Conservation (phyloP, 2,797 vertebrate species). For the Enteromius fasciolatus region DNA sequence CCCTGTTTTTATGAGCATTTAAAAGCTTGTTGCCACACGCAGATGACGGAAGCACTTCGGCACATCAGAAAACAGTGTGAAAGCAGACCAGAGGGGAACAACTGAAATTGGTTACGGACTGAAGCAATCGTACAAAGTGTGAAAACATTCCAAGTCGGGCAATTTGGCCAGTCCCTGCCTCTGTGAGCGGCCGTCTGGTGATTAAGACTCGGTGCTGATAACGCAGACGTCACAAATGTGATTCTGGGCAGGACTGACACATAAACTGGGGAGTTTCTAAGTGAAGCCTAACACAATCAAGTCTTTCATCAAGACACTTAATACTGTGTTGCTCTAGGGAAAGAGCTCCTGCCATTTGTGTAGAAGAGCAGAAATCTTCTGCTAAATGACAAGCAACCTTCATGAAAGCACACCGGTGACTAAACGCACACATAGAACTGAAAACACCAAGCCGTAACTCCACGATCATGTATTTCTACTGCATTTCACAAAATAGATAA, state of each 20-base stretch:
- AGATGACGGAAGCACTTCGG: background rate
- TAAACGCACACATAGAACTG: background rate
- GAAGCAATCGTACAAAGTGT: conserved; percentile 36
- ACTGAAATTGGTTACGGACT: conserved; percentile 24
- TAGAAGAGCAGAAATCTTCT: conserved; percentile 7
- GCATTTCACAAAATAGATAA: background rate
- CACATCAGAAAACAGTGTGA: conserved; percentile 14
- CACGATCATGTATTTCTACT: background rate
- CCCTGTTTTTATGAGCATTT: conserved; percentile 3
- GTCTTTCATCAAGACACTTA: conserved; percentile 42
- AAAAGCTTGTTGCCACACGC: conserved; percentile 30
- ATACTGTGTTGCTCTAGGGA: conserved; percentile 33
- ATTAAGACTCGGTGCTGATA: conserved; percentile 37
- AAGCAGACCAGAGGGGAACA: conserved; percentile 29
- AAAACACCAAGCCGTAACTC: background rate
- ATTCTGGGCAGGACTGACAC: conserved; percentile 32
- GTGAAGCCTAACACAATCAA: conserved; percentile 47
- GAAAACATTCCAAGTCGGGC: conserved; percentile 44
- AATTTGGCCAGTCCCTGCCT: conserved; percentile 35
- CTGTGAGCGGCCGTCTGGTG: conserved; percentile 47
- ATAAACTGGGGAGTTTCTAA: conserved; percentile 45
- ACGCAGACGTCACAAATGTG: conserved; percentile 37
- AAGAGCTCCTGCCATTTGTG: conserved; percentile 23
- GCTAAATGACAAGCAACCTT: conserved; percentile 42
- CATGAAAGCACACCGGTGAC: background rate